Conservation (phyloP, 2,888 invertebrate species). For the Nephrotoma flavescens region DNA sequence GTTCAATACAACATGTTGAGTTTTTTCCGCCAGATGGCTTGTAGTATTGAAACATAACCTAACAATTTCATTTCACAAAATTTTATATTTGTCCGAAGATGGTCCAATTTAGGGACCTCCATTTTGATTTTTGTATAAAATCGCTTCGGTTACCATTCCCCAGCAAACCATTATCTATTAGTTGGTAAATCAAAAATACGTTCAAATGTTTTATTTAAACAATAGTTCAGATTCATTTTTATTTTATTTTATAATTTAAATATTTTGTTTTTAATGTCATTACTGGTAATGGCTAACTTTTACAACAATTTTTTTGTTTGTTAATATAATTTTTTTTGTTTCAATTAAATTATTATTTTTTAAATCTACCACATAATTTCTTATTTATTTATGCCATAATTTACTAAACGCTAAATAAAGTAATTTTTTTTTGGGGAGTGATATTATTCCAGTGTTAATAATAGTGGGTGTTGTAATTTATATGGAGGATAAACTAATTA, state of each 20-base stretch:
- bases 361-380: background rate
- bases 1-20: too few species aligned
- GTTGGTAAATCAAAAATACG: background rate
- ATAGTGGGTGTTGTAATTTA: background rate
- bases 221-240: background rate
- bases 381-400: background rate
- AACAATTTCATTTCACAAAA: too few species aligned
- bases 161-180: too few species aligned
- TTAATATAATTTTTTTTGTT: background rate
- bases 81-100: too few species aligned
- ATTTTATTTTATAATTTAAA: background rate
- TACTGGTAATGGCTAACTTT: background rate
- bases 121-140: too few species aligned
- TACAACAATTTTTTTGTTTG: background rate
- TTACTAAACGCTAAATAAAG: background rate
- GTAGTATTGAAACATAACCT: too few species aligned
- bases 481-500: background rate
- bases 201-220: background rate
- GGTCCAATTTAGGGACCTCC: too few species aligned
- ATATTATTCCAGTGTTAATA: background rate
- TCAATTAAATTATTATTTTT: background rate
- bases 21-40: too few species aligned
- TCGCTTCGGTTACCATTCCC: too few species aligned
- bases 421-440: background rate
- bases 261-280: background rate